Percentiles rank a stretch among this genome's conserved stretches.
phyloP scores from a whole-genome alignment of 30 jellyfish, hydroid and myxozoan genomes.

The Catostylus mosaicus region DNA sequence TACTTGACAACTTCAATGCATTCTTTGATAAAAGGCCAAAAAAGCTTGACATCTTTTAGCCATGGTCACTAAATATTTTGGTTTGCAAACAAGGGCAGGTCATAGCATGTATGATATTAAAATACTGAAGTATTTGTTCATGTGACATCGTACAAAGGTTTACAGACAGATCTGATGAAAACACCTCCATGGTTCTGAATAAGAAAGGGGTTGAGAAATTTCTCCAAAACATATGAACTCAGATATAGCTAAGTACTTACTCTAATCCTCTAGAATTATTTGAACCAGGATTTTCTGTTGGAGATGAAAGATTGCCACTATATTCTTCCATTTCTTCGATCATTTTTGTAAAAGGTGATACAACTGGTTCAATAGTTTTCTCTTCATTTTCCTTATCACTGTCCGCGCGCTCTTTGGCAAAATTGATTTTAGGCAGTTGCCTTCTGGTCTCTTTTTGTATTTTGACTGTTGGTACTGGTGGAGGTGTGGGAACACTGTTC shows the following conservation, averaged over 20 bases:
- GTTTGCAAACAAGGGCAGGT: too few species aligned
- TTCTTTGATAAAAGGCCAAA: not conserved
- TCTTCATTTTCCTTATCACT: constrained; percentile 12
- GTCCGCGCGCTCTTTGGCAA: constrained; percentile 21
- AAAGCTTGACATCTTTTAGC: not conserved
- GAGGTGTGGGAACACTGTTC: constrained; percentile 20
- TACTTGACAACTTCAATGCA: not conserved
- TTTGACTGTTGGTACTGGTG: constrained; percentile 37
- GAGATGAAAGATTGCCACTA: constrained; percentile 53
- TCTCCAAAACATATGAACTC: too few species aligned
- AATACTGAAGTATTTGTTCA: too few species aligned
- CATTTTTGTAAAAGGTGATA: constrained; percentile 73
- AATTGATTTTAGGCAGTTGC: constrained; percentile 38
- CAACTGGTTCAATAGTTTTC: not conserved
- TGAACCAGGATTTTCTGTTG: constrained; percentile 38
- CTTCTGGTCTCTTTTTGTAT: constrained; percentile 27
- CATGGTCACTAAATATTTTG: not conserved
- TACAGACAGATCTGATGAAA: too few species aligned
- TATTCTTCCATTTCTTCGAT: constrained; percentile 79
- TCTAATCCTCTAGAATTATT: constrained; percentile 52
- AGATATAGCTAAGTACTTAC: too few species aligned
- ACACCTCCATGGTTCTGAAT: too few species aligned
- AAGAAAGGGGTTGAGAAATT: too few species aligned
- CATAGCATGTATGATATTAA: too few species aligned
- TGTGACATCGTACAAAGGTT: too few species aligned